Evolutionary conservation across 2,797 vertebrate genomes (phyloP).

Genomic region (Leptodactylus fallax): DNA sequence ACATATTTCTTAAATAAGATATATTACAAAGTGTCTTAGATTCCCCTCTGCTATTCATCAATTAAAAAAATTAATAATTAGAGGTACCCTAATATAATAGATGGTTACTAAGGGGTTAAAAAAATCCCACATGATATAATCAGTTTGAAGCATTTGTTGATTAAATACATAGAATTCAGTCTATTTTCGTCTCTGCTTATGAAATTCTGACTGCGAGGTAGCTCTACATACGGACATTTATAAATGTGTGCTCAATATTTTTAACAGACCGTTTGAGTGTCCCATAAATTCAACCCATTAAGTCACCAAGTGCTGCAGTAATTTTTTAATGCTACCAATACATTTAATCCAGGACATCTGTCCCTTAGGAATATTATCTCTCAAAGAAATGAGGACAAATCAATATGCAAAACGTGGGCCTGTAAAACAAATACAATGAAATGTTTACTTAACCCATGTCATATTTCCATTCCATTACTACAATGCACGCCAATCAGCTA

Average conservation of each 20-base stretch:
- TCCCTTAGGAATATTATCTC: constrained; percentile 14
- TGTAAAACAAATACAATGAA: not conserved
- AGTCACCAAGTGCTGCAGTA: constrained; percentile 13
- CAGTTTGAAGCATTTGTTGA: too few relatives aligned
- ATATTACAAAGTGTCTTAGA: too few relatives aligned
- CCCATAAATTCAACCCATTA: constrained; percentile 18
- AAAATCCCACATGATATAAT: too few relatives aligned
- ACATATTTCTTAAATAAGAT: too few relatives aligned
- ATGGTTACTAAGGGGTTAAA: too few relatives aligned
- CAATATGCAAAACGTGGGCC: not conserved
- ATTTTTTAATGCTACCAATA: constrained; percentile 14
- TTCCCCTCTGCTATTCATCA: too few relatives aligned
- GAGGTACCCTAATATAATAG: too few relatives aligned
- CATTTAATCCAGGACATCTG: constrained; percentile 19
- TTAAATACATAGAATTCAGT: not conserved
- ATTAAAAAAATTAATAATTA: too few relatives aligned
- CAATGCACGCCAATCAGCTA: not conserved
- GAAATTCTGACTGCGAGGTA: not conserved
- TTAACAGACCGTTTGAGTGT: not conserved
- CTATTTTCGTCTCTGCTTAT: not conserved
- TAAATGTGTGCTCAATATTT: constrained; percentile 9
- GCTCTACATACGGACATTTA: not conserved
- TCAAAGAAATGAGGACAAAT: constrained; percentile 12
- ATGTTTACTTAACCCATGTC: constrained; percentile 18
- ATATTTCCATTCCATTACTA: not conserved